phyloP scores from a whole-genome alignment of 2,888 invertebrate genomes.

The Thera britannica region DNA sequence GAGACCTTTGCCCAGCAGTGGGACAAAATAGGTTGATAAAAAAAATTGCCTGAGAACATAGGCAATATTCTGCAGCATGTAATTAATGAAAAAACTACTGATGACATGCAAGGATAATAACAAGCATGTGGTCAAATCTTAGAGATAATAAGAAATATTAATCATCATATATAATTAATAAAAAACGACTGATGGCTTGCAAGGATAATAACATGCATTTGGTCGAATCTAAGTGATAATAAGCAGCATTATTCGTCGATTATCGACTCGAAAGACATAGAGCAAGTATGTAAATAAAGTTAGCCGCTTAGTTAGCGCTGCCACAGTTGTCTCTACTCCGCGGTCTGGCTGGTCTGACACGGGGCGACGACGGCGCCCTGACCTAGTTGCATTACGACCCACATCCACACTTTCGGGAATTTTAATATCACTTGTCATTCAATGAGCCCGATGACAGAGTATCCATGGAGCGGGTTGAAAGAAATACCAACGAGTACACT shows the following conservation, averaged over 20 bases:
- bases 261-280: too few species aligned
- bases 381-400: conserved; percentile 72
- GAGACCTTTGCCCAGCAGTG: too few species aligned
- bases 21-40: too few species aligned
- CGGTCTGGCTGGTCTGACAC: conserved; percentile 27
- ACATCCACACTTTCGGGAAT: conserved; percentile 57
- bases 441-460: conserved; percentile 30
- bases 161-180: too few species aligned
- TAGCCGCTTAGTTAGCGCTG: conserved; percentile 20
- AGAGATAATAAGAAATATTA: too few species aligned
- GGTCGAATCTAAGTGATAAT: too few species aligned
- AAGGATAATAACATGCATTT: too few species aligned
- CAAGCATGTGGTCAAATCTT: too few species aligned
- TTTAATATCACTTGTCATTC: conserved; percentile 43
- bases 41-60: neutral
- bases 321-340: conserved; percentile 20
- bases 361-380: conserved; percentile 51
- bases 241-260: too few species aligned
- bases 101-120: too few species aligned
- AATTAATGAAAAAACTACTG: neutral
- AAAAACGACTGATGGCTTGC: too few species aligned
- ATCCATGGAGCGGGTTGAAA: conserved; percentile 11
- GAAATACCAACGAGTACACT: neutral
- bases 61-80: conserved; percentile 2
- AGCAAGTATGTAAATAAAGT: conserved; percentile 14